Evolutionary conservation across 2,113 vertebrate genomes (phyloP).

Genomic region (Acrocephalus arundinaceus): DNA sequence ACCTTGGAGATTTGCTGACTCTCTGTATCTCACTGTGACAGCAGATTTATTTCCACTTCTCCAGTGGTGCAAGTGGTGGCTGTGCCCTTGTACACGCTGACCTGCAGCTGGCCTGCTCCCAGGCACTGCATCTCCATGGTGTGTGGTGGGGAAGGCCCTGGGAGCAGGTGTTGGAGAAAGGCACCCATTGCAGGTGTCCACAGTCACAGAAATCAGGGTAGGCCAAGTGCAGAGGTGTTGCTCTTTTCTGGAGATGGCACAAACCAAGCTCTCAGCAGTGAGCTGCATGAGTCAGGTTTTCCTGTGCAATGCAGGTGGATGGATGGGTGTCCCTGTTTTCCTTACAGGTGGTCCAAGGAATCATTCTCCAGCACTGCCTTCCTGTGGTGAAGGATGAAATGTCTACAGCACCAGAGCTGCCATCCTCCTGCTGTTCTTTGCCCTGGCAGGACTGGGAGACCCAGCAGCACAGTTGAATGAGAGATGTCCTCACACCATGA

Average conservation of each 20-base stretch:
- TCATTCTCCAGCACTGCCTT: background rate
- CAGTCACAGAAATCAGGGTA: background rate
- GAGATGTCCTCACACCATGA: background rate
- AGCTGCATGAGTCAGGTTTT: background rate
- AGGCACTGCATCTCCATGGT: background rate
- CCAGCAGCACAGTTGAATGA: background rate
- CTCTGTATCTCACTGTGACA: background rate
- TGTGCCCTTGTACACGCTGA: background rate
- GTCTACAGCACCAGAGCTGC: background rate
- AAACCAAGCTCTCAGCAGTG: background rate
- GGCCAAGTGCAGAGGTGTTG: background rate
- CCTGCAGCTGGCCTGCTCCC: background rate
- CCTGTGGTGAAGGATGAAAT: background rate
- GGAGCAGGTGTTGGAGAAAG: background rate
- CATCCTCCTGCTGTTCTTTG: background rate
- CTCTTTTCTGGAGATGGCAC: background rate
- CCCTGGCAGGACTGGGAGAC: background rate
- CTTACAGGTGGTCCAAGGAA: background rate
- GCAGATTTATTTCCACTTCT: background rate
- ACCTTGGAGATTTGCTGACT: slow-evolving; percentile 1
- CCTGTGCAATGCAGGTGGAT: background rate
- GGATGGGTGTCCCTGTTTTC: background rate
- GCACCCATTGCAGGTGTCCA: background rate
- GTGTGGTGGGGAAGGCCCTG: background rate
- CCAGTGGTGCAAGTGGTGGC: background rate